Evolutionary conservation across 2,888 invertebrate species (phyloP), one percentile per base, ranked within the genome.

Genomic region (Uloborus plumipes): DNA sequence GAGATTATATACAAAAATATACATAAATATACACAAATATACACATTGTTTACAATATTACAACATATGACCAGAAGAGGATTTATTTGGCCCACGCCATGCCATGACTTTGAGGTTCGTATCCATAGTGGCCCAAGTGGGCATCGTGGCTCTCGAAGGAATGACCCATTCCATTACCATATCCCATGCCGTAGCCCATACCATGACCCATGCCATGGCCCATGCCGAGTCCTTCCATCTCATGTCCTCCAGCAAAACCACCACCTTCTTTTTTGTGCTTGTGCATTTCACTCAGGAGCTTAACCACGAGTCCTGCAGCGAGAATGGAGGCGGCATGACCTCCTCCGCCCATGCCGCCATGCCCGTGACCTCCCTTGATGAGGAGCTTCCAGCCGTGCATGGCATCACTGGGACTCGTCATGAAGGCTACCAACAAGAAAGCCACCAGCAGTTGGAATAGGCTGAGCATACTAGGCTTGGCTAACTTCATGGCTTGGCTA

Each of bases 61-160:
- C 53, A 20, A 26, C 47, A 47, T 22, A 11, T 72, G 72, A 72
- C 26, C 64, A 26, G 53, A 18, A 51, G n/a, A 26, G 4, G 7
- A 39, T 13, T 4, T 59, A 64, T 65, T 66, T 61, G n/a, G 26
- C 62, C 73, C 64, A 73, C 1, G 65, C 66, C 39, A 26, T 49
- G 1, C 74, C 74, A 15, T 72, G 62, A n/a, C n/a, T 7, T 47
- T 76, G 69, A 1, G 67, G 69, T 15, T 39, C 62, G 50, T 76
- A 76, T 0, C 76, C 76, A 69, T 76, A 76, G 16, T 55, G 51
- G 0, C 18, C 31, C 11, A 76, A 20, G 20, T 76, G 61, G 3
- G 50, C 62, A 55, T 76, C 76, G 18, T 76, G 76, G 22, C 76
- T 62, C 11, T 67, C 47, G 47, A 76, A 76, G n/a, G 76, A 76